phyloP scores from a whole-genome alignment of 2,797 vertebrate species.

The Heteromormyrus szaboi region DNA sequence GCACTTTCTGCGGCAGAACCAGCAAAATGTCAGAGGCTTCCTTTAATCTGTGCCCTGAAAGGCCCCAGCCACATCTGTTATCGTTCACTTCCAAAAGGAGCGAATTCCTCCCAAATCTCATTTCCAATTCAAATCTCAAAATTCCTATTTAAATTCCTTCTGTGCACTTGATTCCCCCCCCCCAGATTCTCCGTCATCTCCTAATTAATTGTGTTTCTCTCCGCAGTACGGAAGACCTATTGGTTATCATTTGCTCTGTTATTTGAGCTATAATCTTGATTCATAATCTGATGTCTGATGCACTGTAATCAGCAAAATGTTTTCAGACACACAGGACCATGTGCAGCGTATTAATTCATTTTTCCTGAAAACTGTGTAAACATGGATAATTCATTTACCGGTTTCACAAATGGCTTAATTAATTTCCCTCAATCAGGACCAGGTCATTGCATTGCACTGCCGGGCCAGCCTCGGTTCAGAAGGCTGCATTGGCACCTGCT shows the following conservation, averaged over 20 bases:
- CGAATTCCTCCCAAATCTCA: neutral
- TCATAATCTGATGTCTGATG: neutral
- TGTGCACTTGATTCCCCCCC: neutral
- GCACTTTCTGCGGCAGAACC: neutral
- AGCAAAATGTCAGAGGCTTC: neutral
- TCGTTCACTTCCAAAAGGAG: neutral
- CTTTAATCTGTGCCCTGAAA: neutral
- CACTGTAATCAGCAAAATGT: neutral
- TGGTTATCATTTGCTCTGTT: neutral
- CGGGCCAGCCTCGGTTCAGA: neutral
- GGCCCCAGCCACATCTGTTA: neutral
- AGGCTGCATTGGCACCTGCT: neutral
- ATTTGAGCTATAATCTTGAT: neutral
- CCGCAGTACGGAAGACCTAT: neutral
- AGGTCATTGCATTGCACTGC: neutral
- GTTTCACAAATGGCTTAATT: slow-evolving; percentile 1
- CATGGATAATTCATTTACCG: neutral
- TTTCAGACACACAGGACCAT: neutral
- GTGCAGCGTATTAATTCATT: neutral
- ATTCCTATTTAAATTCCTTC: neutral
- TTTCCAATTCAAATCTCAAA: neutral
- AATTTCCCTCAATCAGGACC: neutral
- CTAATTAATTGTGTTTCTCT: neutral
- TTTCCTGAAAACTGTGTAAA: neutral
- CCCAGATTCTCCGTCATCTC: neutral